A percentile compares a stretch with the other conserved stretches of the same genome.
phyloP scores from a whole-genome alignment of 35 echinoderm and acorn worm genomes.

The Amphiura filiformis region DNA sequence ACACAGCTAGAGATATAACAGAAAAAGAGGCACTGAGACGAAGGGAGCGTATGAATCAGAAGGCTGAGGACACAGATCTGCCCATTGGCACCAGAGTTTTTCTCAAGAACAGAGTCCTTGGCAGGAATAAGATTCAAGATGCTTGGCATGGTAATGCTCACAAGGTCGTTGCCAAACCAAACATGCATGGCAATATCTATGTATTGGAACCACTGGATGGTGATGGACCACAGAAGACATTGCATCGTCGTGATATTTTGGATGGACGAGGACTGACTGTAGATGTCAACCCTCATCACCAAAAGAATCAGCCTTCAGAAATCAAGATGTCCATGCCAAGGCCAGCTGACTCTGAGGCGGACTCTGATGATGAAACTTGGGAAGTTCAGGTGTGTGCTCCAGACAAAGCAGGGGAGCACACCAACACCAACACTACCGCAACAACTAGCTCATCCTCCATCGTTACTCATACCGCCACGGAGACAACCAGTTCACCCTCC shows the following conservation, averaged over 20 bases:
- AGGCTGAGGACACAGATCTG: not conserved
- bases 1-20: conserved; percentile 25
- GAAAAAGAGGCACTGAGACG: conserved; percentile 5
- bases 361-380: not conserved
- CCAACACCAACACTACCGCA: not conserved
- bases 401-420: not conserved
- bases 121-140: conserved; percentile 50
- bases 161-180: conserved; percentile 9
- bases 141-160: not conserved
- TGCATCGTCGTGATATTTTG: not conserved
- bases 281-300: not conserved
- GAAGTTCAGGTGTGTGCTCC: not conserved
- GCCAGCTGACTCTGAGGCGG: not conserved
- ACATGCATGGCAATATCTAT: not conserved
- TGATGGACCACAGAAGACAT: not conserved
- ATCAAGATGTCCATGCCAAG: not conserved
- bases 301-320: not conserved
- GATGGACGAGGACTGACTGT: not conserved
- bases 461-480: not conserved
- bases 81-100: conserved; percentile 40
- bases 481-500: not conserved
- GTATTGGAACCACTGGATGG: conserved; percentile 2
- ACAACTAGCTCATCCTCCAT: not conserved
- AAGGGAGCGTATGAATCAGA: conserved; percentile 17
- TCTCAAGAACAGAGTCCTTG: conserved; percentile 13